Base-by-base conservation (phyloP, 1,140 invertebrate species). In the Neotoxoptera formosana region DNA sequence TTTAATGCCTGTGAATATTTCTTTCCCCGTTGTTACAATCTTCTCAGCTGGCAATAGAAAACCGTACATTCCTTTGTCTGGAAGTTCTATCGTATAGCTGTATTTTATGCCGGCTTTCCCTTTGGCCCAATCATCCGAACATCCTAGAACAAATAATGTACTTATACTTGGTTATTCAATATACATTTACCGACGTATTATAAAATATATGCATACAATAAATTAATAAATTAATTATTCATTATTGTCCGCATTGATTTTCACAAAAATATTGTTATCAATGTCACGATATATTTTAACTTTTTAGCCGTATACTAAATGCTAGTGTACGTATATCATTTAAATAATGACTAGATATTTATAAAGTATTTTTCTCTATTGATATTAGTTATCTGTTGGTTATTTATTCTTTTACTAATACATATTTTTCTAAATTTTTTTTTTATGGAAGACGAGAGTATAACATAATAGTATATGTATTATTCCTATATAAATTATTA, bases 101-200 rank as follows among this genome's bases (percentile, higher is more conserved):
- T 99, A 99, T 95, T 98, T 98, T 93, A 99, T 97, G 53, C 96
- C 96, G 21, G 97, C 97, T 93, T 96, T 96, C 17, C 97, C 97
- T 95, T 98, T 98, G 0, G 98, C 98, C 98, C 98, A 99, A 95
- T 99, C 98, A 94, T 98, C 97, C 0, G 98, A 98, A n/a, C 97
- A 97, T 17, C 98, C 98, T 94, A 96, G 95, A 94, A 94, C 34
- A n/a, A 48, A 34, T 36, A 47, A 86, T 41, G 41, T 23, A 86
- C 25, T 7, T 36, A 36, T 83, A 83, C 20, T 83, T 23, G 0
- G 21, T 36, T 83, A 2, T 83, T 36, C 7, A 81, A 81, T 81
- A 21, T 76, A 76, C 14, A 34, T 60, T 60, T 60, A 30, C 25
- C 9, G 9, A 60, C 25, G 9, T 2, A 14, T n/a, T n/a, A n/a